Evolutionary conservation across 2,888 invertebrate species (phyloP), one percentile per base, ranked within the genome.

Genomic region (Autographa gamma): DNA sequence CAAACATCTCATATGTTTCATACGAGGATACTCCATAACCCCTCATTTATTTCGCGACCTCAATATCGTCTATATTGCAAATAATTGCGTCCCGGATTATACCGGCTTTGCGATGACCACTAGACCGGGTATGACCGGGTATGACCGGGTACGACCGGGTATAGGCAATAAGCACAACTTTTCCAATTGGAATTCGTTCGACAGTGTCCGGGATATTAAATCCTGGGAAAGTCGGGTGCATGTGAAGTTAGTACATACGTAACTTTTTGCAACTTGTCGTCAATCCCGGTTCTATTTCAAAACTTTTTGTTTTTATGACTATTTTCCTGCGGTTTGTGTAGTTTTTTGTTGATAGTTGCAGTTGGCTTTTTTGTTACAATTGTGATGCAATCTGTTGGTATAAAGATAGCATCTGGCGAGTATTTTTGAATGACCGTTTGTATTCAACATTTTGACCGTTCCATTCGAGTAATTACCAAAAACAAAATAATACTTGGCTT

Each of bases 121-220:
- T 79, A 59, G 32, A 68, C 60, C 75, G 63, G 79, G 63, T 60
- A 48, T n/a, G 32, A 68, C 60, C 75, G 62, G 79, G 63, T 60
- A 48, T n/a, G 32, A 68, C 60, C 75, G 63, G 75, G 63, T 60
- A 48, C 7, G 48, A 48, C 48, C 48, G 48, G 48, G 48, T 48
- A 48, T 60, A 68, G 71, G 75, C 75, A 77, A 77, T 79, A 77
- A 77, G 77, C 18, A 59, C 67, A 84, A 84, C 82, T 88, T 88
- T 88, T 86, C 82, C 88, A 86, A 89, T 89, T 84, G 82, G 81
- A 86, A 86, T 84, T 85, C 81, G 81, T 77, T 77, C 74, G 68
- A 82, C 80, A 74, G 72, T 66, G 74, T 79, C 69, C 70, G 66
- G 80, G 74, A 80, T 83, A 80, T 87, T 84, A 83, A 82, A 86